Conservation (phyloP, 2,113 vertebrate species). For the Alligator mississippiensis region DNA sequence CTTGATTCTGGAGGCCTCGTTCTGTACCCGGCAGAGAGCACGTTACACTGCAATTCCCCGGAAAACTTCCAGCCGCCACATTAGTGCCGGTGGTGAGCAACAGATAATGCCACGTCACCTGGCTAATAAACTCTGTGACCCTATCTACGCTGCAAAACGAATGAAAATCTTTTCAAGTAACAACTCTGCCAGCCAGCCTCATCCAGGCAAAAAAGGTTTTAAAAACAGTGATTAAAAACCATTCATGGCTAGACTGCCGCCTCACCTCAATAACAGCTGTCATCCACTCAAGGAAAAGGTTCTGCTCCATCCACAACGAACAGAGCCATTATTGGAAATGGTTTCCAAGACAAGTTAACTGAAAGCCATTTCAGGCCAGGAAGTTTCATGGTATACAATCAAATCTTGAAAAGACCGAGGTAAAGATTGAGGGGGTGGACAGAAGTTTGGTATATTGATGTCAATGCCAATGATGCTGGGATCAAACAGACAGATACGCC, state of each 20-base stretch:
- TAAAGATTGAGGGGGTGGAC: neutral
- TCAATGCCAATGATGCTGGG: no score
- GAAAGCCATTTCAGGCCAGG: rapidly evolving
- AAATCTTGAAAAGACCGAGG: neutral
- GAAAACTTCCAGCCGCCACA: neutral
- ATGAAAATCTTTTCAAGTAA: neutral
- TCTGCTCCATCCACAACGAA: neutral
- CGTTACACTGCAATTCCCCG: neutral
- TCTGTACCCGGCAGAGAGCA: neutral
- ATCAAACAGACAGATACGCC: no score
- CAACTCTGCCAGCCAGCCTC: rapidly evolving
- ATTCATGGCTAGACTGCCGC: rapidly evolving
- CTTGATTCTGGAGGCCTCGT: neutral
- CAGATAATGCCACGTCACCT: rapidly evolving
- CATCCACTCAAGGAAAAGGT: neutral
- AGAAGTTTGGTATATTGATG: no score
- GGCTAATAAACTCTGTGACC: neutral
- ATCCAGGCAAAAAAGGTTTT: neutral
- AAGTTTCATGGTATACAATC: neutral
- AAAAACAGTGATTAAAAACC: rapidly evolving
- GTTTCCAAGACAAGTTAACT: rapidly evolving
- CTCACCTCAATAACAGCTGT: rapidly evolving
- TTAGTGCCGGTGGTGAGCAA: neutral
- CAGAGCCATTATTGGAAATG: rapidly evolving
- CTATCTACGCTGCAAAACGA: neutral